These are phyloP conservation scores for Drosophila fulvimacula DNA, from an alignment of 2,888 invertebrate genomes.

Conservation along the genomic window DNA sequence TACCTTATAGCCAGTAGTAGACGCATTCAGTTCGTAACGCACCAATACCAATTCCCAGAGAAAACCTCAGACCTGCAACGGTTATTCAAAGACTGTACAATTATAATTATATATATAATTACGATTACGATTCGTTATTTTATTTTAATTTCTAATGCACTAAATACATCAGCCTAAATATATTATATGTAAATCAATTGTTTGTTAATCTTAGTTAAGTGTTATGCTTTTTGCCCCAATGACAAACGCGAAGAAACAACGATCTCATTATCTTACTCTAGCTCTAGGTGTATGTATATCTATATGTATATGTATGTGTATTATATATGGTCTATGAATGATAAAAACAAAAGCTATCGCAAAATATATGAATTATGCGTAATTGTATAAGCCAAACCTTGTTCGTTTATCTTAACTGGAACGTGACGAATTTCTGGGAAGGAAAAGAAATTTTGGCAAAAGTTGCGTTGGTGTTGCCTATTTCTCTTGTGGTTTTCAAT, in stretches of 20 bases:
- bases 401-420: conserved; percentile 16
- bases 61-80: conserved; percentile 67
- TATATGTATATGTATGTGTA: background rate
- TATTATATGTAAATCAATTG: conserved; percentile 33
- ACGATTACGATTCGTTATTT: conserved; percentile 32
- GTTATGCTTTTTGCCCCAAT: conserved; percentile 33
- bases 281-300: conserved; percentile 25
- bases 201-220: conserved; percentile 51
- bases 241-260: conserved; percentile 51
- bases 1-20: conserved; percentile 76
- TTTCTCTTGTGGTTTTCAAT: too few species aligned
- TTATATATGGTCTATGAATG: conserved; percentile 10
- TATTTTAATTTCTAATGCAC: conserved; percentile 21
- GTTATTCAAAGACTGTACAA: conserved; percentile 71
- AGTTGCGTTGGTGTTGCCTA: background rate
- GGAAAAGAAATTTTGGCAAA: background rate
- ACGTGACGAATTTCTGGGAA: conserved; percentile 12
- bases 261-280: conserved; percentile 68
- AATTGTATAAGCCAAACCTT: conserved; percentile 29
- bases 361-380: conserved; percentile 37
- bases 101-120: conserved; percentile 22
- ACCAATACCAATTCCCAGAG: conserved; percentile 55
- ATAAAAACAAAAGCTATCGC: conserved; percentile 50
- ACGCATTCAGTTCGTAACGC: conserved; percentile 48
- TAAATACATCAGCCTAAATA: conserved; percentile 12